Percentiles rank a stretch among this genome's conserved stretches.
These are phyloP conservation scores for Trachymyrmex cornetzi DNA, from an alignment of 1,140 invertebrate species.

Conservation along the genomic window DNA sequence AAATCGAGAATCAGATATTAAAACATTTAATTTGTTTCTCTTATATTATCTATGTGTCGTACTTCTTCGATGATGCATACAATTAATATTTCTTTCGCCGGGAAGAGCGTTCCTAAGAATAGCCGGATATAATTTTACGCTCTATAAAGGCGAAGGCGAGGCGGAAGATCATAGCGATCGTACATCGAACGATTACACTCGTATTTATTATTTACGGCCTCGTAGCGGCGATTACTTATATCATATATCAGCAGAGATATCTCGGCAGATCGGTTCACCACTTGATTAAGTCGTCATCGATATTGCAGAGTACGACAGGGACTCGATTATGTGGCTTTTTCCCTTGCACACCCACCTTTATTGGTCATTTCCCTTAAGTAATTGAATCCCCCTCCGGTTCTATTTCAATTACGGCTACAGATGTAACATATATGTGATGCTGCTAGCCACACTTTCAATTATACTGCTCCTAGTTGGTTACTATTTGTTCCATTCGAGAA, in stretches of 20 bases:
- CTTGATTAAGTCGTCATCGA: conserved; percentile 67
- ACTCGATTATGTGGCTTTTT: conserved; percentile 65
- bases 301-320: conserved; percentile 66
- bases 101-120: conserved; percentile 6
- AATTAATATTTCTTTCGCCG: conserved; percentile 52
- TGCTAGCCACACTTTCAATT: conserved; percentile 25
- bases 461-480: background rate
- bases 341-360: conserved; percentile 63
- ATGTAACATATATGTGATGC: conserved; percentile 11
- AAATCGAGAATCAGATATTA: background rate
- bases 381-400: conserved; percentile 65
- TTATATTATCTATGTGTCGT: background rate
- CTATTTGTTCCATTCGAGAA: background rate
- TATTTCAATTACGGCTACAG: conserved; percentile 37
- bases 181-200: conserved; percentile 43
- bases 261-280: conserved; percentile 52
- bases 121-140: conserved; percentile 74
- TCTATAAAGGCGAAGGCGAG: conserved; percentile 63
- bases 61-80: conserved; percentile 35
- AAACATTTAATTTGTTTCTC: background rate
- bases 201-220: conserved; percentile 62
- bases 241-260: conserved; percentile 56
- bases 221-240: conserved; percentile 10
- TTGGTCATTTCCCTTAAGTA: conserved; percentile 76
- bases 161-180: conserved; percentile 26